These are phyloP conservation scores for Hydropotes inermis DNA, from an alignment of 2,113 vertebrate species.

Conservation along the genomic window DNA sequence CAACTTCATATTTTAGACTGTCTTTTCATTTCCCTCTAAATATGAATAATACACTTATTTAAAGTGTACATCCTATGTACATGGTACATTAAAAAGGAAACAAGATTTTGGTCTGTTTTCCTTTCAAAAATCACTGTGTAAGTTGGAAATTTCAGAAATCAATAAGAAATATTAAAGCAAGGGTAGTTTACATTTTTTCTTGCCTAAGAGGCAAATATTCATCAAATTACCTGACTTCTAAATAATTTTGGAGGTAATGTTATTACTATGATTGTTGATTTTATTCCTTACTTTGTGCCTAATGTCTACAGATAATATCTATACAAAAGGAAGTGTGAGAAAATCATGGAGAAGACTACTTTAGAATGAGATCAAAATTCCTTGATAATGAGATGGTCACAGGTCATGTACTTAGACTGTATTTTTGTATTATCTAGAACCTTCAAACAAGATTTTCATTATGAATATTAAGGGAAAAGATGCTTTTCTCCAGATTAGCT, in stretches of 20 bases:
- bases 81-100: background rate
- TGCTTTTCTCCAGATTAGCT: background rate
- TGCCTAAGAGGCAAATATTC: background rate
- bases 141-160: conserved; percentile 12
- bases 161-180: background rate
- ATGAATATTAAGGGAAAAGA: background rate
- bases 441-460: background rate
- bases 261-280: background rate
- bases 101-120: background rate
- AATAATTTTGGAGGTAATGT: background rate
- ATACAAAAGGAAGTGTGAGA: background rate
- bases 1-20: background rate
- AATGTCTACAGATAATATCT: background rate
- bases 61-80: background rate
- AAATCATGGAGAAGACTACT: background rate
- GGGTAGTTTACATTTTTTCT: background rate
- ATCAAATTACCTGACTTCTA: background rate
- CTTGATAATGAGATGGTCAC: background rate
- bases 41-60: background rate
- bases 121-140: background rate
- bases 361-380: background rate
- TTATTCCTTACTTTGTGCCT: background rate
- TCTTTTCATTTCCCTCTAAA: background rate
- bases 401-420: background rate
- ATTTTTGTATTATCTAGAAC: background rate